phyloP scores from a whole-genome alignment of 2,797 vertebrate species.

The Sardinella longiceps region DNA sequence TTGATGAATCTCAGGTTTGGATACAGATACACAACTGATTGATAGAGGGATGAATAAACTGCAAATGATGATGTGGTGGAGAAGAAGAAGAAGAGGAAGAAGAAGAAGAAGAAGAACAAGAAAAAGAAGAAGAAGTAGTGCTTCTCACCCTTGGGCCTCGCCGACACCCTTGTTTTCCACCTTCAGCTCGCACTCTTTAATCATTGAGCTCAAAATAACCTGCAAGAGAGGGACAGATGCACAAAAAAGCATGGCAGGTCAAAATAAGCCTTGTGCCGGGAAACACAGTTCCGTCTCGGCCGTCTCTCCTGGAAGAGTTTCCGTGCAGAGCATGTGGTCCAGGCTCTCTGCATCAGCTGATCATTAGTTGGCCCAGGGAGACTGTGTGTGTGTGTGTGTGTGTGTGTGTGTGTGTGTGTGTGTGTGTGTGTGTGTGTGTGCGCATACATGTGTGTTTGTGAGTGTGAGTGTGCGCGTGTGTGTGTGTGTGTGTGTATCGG shows the following conservation, averaged over 20 bases:
- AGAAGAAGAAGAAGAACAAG: background rate
- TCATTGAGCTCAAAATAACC: conserved; percentile 99
- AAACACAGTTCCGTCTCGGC: conserved; percentile 31
- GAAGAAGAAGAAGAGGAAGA: background rate
- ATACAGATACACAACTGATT: too few relatives aligned
- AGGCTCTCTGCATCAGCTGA: conserved; percentile 60
- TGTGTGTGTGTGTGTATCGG: background rate
- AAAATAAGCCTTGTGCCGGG: conserved; percentile 51
- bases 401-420: background rate
- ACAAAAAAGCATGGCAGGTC: conserved; percentile 27
- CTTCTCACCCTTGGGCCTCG: conserved; percentile 92
- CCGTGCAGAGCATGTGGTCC: background rate
- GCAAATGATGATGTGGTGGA: too few relatives aligned
- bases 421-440: background rate
- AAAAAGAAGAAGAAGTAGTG: conserved; percentile 28
- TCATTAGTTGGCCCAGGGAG: conserved; percentile 66
- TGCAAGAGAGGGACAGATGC: conserved; percentile 62
- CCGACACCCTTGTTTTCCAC: conserved; percentile 94
- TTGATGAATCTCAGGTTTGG: too few relatives aligned
- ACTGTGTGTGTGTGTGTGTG: conserved; percentile 48
- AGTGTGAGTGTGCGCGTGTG: conserved; percentile 43
- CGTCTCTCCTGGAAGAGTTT: conserved; percentile 25
- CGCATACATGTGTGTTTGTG: background rate
- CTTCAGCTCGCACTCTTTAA: conserved; percentile 99
- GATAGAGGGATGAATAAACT: too few relatives aligned